Evolutionary conservation across 2,888 invertebrate genomes (phyloP).

Genomic region (Therioaphis trifolii): DNA sequence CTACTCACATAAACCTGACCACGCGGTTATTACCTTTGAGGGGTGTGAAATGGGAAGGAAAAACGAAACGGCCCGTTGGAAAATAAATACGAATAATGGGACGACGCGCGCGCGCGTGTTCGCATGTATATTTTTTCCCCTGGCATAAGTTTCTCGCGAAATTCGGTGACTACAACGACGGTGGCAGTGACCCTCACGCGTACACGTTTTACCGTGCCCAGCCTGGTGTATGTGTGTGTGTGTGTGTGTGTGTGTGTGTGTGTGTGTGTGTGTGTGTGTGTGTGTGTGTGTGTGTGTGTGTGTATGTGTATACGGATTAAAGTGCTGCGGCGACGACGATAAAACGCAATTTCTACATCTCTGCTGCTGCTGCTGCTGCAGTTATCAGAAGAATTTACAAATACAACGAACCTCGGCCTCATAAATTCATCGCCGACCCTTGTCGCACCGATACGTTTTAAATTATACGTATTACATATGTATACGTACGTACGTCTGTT

Average conservation of each 20-base stretch:
- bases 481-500: not conserved
- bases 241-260: too few relatives aligned
- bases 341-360: slow-evolving; percentile 42
- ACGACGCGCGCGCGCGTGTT: not conserved
- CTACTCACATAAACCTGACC: not conserved
- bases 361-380: too few relatives aligned
- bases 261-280: not conserved
- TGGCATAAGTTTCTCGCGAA: too few relatives aligned
- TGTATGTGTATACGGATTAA: slow-evolving; percentile 29
- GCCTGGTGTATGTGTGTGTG: not conserved
- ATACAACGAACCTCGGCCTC: slow-evolving; percentile 32
- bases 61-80: slow-evolving; percentile 56
- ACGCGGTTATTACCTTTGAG: slow-evolving; percentile 30
- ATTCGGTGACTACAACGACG: too few relatives aligned
- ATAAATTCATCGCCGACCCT: slow-evolving; percentile 52
- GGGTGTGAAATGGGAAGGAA: slow-evolving; percentile 62
- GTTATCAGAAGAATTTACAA: slow-evolving; percentile 56
- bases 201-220: not conserved
- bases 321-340: not conserved
- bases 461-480: slow-evolving; percentile 19
- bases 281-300: not conserved
- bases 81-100: slow-evolving; percentile 46
- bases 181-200: too few relatives aligned
- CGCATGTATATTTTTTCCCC: too few relatives aligned
- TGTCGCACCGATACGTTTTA: slow-evolving; percentile 50